Base-by-base conservation (phyloP, 2,797 vertebrate genomes). In the Silurus lanzhouensis region DNA sequence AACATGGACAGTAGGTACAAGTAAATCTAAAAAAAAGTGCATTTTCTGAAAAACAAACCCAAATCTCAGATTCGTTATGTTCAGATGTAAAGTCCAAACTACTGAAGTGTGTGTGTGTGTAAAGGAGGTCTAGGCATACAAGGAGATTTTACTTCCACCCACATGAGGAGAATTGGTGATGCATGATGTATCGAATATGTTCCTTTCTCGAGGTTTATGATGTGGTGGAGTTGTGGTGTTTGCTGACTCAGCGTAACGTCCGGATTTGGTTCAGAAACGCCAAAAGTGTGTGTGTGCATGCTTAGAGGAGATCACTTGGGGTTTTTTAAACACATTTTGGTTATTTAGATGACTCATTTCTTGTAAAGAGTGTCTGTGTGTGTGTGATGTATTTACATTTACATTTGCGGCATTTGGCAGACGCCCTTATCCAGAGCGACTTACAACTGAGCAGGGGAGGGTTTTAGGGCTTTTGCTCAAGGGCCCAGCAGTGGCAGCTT, bases 251-350 rank as follows among this genome's bases (percentile, higher is more conserved):
- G 90, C 88, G 84, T 20, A 84, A 70, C n/a, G 44, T 66, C 55
- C 44, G 22, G 20, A 38, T 27, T 63, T 60, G 75, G 82, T 63
- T 76, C 68, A 48, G 68, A 52, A 58, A 64, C 60, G 60, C 74
- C 52, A 67, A 72, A 76, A 25, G 82, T 81, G 63, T 72, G 71
- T 75, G 72, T 22, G 74, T 19, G 60, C n/a, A n/a, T 8, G 3
- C 0, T 77, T 68, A 17, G 72, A 72, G 64, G 25, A 78, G 64
- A 84, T 88, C 82, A 25, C 31, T 84, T 82, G 44, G 64, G 70
- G 31, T 90, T 93, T 94, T 86, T 95, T 94, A 93, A 89, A 90
- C 89, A 87, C 89, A 10, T 93, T 94, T 95, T 94, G 94, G 91
- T 94, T 94, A 89, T 92, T 92, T 90, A 77, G 87, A 78, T 95